Evolutionary conservation across 2,797 vertebrate genomes (phyloP).

Genomic region (Alectoris magna): DNA sequence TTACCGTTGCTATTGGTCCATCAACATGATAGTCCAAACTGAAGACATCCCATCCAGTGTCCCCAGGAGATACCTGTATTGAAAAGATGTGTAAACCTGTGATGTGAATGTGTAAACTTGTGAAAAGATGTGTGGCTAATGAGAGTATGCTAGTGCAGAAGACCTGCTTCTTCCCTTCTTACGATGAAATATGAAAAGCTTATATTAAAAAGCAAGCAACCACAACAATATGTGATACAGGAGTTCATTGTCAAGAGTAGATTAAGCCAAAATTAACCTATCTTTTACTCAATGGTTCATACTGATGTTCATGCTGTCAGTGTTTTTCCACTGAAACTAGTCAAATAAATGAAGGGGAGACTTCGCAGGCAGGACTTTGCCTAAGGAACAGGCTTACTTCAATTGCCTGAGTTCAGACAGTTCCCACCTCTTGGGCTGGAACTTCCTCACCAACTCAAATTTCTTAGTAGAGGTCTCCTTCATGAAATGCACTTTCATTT

Average conservation of each 20-base stretch:
- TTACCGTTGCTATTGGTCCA: slow-evolving; percentile 97
- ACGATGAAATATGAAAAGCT: too few species aligned
- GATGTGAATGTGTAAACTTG: too few species aligned
- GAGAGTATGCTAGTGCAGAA: background rate
- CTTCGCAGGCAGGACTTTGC: background rate
- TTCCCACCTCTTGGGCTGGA: background rate
- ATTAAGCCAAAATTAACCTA: background rate
- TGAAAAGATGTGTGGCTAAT: too few species aligned
- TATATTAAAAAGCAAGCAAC: background rate
- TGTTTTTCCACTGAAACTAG: background rate
- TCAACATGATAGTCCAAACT: slow-evolving; percentile 98
- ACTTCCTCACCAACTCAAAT: background rate
- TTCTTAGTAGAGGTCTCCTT: background rate
- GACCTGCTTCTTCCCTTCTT: background rate
- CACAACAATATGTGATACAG: background rate
- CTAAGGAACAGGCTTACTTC: background rate
- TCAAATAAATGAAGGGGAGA: background rate
- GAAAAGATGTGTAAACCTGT: background rate
- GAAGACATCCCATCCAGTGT: slow-evolving; percentile 99
- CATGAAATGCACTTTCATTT: background rate
- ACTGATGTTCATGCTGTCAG: background rate
- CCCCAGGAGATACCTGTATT: slow-evolving; percentile 92
- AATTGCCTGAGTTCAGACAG: background rate
- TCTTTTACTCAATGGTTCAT: background rate
- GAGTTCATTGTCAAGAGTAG: background rate